Percentiles rank a stretch among this genome's conserved stretches.
These are phyloP conservation scores for Pedionomus torquatus DNA, from an alignment of 2,113 vertebrate genomes.

Conservation along the genomic window DNA sequence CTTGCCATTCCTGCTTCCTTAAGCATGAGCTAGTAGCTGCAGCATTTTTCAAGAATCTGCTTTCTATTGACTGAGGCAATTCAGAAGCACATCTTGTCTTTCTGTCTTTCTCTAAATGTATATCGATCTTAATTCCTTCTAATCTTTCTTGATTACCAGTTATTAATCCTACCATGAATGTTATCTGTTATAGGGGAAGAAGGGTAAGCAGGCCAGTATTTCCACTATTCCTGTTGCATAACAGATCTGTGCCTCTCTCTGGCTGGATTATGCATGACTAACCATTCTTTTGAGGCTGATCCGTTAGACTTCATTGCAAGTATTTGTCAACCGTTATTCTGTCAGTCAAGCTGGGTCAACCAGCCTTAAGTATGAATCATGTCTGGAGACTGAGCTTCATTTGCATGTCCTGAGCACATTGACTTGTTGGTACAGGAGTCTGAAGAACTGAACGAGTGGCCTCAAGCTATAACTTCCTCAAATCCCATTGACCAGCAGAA, in stretches of 20 bases:
- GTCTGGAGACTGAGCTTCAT: background rate
- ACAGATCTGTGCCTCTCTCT: background rate
- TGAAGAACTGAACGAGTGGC: background rate
- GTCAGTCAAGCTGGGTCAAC: background rate
- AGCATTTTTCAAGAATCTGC: background rate
- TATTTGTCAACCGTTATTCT: background rate
- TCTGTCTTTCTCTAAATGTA: background rate
- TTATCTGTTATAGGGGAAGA: background rate
- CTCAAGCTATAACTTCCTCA: background rate
- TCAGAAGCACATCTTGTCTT: background rate
- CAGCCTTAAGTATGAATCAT: background rate
- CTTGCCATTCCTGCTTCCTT: background rate
- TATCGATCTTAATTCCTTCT: background rate
- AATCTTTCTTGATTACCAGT: background rate
- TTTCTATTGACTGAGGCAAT: background rate
- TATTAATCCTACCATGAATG: background rate
- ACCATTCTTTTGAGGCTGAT: background rate
- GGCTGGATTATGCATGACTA: background rate
- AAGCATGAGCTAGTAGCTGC: background rate
- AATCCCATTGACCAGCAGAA: background rate
- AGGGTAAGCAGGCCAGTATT: background rate
- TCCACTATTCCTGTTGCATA: background rate
- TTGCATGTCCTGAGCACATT: background rate
- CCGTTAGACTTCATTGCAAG: background rate
- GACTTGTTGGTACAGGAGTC: accelerated